These are phyloP conservation scores for Oreocharis arfaki DNA, from an alignment of 2,113 vertebrate species.

Conservation along the genomic window DNA sequence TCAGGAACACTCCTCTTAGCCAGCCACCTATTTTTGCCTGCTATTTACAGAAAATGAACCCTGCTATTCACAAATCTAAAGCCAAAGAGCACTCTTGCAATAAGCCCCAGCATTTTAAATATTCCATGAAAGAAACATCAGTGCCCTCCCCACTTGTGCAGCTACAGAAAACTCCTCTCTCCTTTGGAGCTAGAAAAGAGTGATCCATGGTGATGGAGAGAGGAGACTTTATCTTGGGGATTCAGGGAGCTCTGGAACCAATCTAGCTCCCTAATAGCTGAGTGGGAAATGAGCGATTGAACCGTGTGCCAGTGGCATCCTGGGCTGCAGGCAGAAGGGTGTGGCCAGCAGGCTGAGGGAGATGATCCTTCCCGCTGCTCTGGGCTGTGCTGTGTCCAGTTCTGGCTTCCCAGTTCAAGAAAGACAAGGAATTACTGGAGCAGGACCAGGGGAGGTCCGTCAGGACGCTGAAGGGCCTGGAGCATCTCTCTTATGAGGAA, in stretches of 20 bases:
- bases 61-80: not conserved
- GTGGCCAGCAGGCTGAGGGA: not conserved
- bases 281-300: not conserved
- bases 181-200: not conserved
- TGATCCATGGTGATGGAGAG: not conserved
- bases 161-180: not conserved
- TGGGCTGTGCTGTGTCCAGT: not conserved
- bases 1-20: not conserved
- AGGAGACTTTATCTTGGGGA: not conserved
- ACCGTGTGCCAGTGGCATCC: not conserved
- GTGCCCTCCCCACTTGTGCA: not conserved
- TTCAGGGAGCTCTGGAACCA: not conserved
- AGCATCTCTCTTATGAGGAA: not conserved
- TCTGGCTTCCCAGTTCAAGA: not conserved
- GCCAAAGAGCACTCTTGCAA: not conserved
- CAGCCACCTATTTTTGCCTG: conserved; percentile 17
- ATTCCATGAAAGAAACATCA: not conserved
- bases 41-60: not conserved
- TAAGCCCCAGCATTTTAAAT: not conserved
- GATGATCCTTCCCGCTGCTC: not conserved
- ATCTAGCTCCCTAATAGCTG: not conserved
- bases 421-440: not conserved
- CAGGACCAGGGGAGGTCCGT: not conserved
- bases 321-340: not conserved
- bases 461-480: not conserved